phyloP scores from a whole-genome alignment of 1,140 invertebrate genomes.

The Macrocentrus cingulum region DNA sequence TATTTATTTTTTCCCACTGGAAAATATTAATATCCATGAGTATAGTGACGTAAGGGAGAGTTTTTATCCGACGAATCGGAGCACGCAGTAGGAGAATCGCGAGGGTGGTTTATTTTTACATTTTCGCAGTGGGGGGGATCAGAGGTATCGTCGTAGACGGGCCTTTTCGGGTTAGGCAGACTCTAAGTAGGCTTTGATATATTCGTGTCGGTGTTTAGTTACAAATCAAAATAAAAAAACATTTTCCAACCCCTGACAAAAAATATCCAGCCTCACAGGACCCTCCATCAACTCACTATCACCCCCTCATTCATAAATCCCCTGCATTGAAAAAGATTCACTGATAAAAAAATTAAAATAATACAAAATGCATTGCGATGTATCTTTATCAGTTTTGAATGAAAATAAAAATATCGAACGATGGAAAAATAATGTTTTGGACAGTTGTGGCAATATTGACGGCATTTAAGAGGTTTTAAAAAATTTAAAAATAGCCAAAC shows the following conservation, averaged over 20 bases:
- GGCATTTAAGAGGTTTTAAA: not conserved
- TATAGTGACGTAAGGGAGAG: slow-evolving; percentile 15
- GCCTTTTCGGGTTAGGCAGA: slow-evolving; percentile 56
- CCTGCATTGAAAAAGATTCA: too few species aligned
- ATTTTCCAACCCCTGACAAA: slow-evolving; percentile 6
- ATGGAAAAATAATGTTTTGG: too few species aligned
- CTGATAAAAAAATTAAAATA: too few species aligned
- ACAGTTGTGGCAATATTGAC: too few species aligned
- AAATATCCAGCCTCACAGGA: not conserved
- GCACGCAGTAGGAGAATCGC: slow-evolving; percentile 30
- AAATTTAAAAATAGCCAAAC: not conserved
- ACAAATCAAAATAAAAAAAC: slow-evolving; percentile 31
- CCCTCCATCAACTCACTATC: not conserved
- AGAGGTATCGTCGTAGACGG: slow-evolving; percentile 33
- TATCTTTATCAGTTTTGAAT: too few species aligned
- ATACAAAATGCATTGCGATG: too few species aligned
- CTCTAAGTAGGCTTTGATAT: slow-evolving; percentile 25
- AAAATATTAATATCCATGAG: too few species aligned
- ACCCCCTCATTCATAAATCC: too few species aligned
- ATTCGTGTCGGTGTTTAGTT: slow-evolving; percentile 46
- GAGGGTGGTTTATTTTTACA: slow-evolving; percentile 55
- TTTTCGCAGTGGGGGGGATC: slow-evolving; percentile 31
- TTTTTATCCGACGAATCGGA: slow-evolving; percentile 25
- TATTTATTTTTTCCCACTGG: too few species aligned
- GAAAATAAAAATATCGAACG: too few species aligned